Percentiles rank a stretch among this genome's conserved stretches.
Conservation (phyloP, 2,113 vertebrate species). For the Ciconia boyciana region DNA sequence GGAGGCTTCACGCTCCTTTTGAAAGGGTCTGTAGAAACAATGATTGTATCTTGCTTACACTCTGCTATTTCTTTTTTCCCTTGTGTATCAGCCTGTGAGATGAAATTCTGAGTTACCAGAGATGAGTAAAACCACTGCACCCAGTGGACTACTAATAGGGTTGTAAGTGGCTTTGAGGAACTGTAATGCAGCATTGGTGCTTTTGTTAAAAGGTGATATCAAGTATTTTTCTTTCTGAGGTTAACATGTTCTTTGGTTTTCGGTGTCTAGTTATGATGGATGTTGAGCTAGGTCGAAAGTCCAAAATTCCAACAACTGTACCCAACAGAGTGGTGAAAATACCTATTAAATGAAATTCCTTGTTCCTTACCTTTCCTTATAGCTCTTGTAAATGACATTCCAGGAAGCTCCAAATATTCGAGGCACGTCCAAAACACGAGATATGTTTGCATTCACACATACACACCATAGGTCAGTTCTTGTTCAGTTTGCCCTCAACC, state of each 20-base stretch:
- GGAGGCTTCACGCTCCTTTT: not conserved
- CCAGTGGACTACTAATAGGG: not conserved
- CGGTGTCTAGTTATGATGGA: not conserved
- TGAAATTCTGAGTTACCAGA: not conserved
- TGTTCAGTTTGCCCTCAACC: not conserved
- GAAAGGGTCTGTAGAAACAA: not conserved
- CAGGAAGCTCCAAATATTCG: accelerated
- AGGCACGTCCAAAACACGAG: not conserved
- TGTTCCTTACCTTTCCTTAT: not conserved
- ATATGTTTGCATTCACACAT: not conserved
- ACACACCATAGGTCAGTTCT: not conserved
- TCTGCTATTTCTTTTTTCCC: not conserved
- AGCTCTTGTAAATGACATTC: not conserved
- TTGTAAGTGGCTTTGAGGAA: not conserved
- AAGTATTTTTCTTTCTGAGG: not conserved
- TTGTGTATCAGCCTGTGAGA: not conserved
- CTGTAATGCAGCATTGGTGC: not conserved
- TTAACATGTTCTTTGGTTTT: not conserved
- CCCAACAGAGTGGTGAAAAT: not conserved
- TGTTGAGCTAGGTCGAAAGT: not conserved
- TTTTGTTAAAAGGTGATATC: not conserved
- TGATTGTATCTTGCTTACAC: not conserved
- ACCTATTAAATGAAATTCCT: not conserved
- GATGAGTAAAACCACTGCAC: not conserved
- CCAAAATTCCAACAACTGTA: not conserved